phyloP scores from a whole-genome alignment of 2,888 invertebrate species.

The Stegophylla sp. region DNA sequence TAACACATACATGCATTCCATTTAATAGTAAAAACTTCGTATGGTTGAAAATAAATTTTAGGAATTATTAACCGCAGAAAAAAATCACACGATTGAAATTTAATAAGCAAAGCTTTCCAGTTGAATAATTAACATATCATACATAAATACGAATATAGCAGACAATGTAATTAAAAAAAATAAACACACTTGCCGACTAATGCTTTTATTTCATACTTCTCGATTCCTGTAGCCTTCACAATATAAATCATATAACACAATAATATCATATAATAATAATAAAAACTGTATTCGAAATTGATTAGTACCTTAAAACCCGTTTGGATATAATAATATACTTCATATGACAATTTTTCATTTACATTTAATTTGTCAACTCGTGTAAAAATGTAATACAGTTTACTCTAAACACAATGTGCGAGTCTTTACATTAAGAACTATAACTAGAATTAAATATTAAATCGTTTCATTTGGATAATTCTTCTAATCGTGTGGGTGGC shows the following conservation, averaged over 20 bases:
- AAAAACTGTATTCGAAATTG: not conserved
- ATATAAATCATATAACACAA: no score
- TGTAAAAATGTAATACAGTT: no score
- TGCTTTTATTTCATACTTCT: not conserved
- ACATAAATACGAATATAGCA: not conserved
- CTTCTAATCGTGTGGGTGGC: not conserved
- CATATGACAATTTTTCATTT: no score
- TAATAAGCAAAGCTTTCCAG: not conserved
- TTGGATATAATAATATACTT: no score
- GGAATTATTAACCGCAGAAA: no score
- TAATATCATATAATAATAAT: no score
- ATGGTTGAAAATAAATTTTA: not conserved
- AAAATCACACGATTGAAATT: not conserved
- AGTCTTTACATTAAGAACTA: no score
- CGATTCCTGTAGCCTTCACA: not conserved
- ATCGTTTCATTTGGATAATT: no score
- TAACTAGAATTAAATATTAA: no score
- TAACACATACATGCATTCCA: not conserved
- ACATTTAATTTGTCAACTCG: no score
- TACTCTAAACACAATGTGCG: no score
- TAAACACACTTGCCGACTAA: not conserved
- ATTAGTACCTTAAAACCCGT: not conserved
- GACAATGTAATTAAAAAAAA: not conserved
- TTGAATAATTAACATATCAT: slow-evolving; percentile 12
- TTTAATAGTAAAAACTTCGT: not conserved